Percentiles rank a stretch among this genome's conserved stretches.
Evolutionary conservation across 2,113 vertebrate species (phyloP).

Genomic region (Cynoglossus semilaevis): DNA sequence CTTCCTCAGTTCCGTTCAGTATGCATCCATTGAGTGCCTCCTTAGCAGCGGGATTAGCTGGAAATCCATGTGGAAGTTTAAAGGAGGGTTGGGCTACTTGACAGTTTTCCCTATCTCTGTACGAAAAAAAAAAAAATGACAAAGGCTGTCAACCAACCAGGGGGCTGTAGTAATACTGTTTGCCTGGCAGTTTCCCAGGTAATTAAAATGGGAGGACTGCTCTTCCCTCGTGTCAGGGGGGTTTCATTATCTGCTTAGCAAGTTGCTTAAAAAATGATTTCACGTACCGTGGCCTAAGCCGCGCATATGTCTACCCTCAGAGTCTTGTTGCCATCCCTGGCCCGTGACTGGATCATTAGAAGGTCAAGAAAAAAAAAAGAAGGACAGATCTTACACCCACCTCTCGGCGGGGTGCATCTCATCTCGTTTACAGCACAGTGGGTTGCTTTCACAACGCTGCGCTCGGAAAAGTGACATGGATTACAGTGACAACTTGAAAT

Average conservation of each 20-base stretch:
- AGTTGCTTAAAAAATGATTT: conserved; percentile 56
- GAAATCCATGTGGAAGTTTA: conserved; percentile 55
- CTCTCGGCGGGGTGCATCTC: conserved; percentile 68
- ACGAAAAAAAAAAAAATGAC: conserved; percentile 45
- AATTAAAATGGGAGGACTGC: conserved; percentile 67
- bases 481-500: conserved; percentile 56
- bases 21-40: conserved; percentile 51
- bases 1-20: conserved; percentile 38
- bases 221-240: conserved; percentile 58
- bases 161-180: conserved; percentile 43
- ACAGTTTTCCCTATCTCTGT: conserved; percentile 52
- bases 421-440: conserved; percentile 73
- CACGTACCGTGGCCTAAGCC: conserved; percentile 43
- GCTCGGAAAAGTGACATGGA: conserved; percentile 42
- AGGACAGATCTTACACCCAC: conserved; percentile 54
- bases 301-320: conserved; percentile 47
- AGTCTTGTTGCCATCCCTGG: conserved; percentile 38
- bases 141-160: conserved; percentile 46
- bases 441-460: conserved; percentile 51
- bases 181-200: conserved; percentile 63
- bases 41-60: conserved; percentile 55
- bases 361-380: conserved; percentile 61
- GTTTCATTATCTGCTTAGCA: conserved; percentile 63
- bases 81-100: conserved; percentile 51
- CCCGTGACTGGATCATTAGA: conserved; percentile 61